Base-by-base conservation (phyloP, 2,888 invertebrate genomes). In the Nymphalis c-album region DNA sequence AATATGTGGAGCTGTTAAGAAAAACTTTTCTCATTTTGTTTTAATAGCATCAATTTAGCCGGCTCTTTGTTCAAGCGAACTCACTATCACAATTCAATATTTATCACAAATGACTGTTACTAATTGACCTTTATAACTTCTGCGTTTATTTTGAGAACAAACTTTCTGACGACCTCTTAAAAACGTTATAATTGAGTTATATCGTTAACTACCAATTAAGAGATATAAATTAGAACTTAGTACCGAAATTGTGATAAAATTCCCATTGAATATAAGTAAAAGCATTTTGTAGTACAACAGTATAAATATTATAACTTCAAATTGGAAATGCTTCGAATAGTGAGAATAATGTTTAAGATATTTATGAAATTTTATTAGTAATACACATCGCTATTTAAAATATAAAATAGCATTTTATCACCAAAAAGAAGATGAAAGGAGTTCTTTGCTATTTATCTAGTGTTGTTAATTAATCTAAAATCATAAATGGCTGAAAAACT, bases 21-120 rank as follows among this genome's bases (percentile, higher is more conserved):
- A n/a, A 40, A 66, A 61, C 66, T 61, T 66, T 66, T 66, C 60
- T 66, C 60, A 66, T 66, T 53, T 48, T 57, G 8, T 48, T 57
- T 48, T 61, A 61, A n/a, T 61, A 61, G 66, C 40, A 17, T 7
- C 35, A 35, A 40, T 47, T 57, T 45, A 60, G 60, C 47, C 13
- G 55, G 35, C 51, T 53, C 51, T 47, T 65, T 53, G 47, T 66
- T 47, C 13, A 57, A 17, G 31, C 2, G 31, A 55, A 22, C 18
- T 48, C 48, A 7, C 7, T n/a, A 26, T 16, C 53, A 26, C 55
- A 31, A 57, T 57, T 57, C 57, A n/a, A 40, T 57, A 40, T 57
- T 40, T 57, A 57, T 57, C 40, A 22, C 26, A 16, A 18, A n/a
- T 26, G 40, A 13, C 57, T 10, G 1, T 18, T 57, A 18, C 53